A percentile compares a stretch with the other conserved stretches of the same genome.
These are phyloP conservation scores for Corythornis leucogaster DNA, from an alignment of 2,797 vertebrate species.

Conservation along the genomic window DNA sequence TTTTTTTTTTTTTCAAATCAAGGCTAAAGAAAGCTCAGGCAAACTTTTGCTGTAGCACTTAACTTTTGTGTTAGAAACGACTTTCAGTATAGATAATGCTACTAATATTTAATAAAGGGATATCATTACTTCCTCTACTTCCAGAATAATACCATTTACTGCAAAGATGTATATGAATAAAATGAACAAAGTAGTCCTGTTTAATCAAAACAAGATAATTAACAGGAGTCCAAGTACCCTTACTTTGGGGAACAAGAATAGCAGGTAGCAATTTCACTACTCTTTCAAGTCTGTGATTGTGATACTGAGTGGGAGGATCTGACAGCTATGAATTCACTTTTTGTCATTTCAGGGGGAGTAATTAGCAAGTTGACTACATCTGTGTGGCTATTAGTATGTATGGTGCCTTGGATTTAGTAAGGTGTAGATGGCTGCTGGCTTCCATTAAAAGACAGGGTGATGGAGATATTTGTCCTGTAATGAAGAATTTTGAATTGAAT, in stretches of 20 bases:
- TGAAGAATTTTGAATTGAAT: background rate
- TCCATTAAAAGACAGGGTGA: constrained; percentile 46
- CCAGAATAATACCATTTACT: constrained; percentile 10
- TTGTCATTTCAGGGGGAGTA: constrained; percentile 16
- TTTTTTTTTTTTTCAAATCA: background rate
- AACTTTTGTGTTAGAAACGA: background rate
- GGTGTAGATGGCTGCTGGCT: background rate
- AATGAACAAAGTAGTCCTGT: constrained; percentile 10
- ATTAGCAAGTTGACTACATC: constrained; percentile 42
- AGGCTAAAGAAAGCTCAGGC: background rate
- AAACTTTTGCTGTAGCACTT: background rate
- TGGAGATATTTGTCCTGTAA: background rate
- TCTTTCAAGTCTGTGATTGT: background rate
- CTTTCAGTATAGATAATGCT: background rate
- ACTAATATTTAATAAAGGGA: constrained; percentile 6
- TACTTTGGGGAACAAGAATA: constrained; percentile 9
- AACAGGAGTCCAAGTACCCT: background rate
- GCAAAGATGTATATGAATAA: constrained; percentile 5
- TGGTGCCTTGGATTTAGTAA: constrained; percentile 1
- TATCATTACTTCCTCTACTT: background rate
- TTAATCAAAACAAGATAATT: constrained; percentile 66
- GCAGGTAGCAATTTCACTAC: constrained; percentile 26
- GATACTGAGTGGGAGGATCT: background rate
- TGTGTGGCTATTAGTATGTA: background rate
- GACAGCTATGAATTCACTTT: background rate